These are phyloP conservation scores for Gorsachius magnificus DNA, from an alignment of 2,797 vertebrate species.

Conservation along the genomic window DNA sequence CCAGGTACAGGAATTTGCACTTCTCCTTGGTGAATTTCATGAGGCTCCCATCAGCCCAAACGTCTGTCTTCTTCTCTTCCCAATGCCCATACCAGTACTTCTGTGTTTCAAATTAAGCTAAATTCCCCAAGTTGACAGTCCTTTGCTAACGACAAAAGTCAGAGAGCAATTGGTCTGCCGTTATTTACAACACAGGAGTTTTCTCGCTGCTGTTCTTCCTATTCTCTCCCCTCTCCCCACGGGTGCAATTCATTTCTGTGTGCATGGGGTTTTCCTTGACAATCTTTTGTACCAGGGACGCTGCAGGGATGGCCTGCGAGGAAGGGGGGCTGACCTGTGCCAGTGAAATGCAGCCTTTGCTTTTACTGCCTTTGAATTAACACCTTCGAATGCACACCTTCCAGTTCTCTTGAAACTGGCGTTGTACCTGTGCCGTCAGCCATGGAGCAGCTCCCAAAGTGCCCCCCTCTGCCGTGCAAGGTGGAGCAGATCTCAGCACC, in stretches of 20 bases:
- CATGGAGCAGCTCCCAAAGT: not conserved
- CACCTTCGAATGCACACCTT: not conserved
- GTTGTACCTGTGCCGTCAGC: not conserved
- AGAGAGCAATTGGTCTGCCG: too few species aligned
- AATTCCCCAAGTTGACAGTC: too few species aligned
- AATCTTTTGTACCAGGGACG: too few species aligned
- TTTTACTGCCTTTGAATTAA: not conserved
- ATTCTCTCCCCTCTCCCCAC: not conserved
- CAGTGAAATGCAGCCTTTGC: not conserved
- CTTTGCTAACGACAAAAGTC: too few species aligned
- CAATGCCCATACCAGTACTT: too few species aligned
- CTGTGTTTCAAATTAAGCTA: too few species aligned
- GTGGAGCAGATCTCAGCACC: not conserved
- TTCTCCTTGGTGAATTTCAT: too few species aligned
- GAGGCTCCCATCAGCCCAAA: too few species aligned
- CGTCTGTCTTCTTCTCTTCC: too few species aligned
- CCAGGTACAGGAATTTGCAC: too few species aligned
- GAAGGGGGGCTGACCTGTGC: not conserved
- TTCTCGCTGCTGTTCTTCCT: not conserved
- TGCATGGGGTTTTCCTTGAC: too few species aligned
- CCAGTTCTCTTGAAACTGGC: not conserved
- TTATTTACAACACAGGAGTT: not conserved
- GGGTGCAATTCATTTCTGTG: not conserved
- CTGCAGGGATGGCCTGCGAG: not conserved
- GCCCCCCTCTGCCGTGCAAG: not conserved